Percentiles rank a stretch among this genome's conserved stretches.
phyloP scores from a whole-genome alignment of 2,797 vertebrate genomes.

The Intellagama lesueurii region DNA sequence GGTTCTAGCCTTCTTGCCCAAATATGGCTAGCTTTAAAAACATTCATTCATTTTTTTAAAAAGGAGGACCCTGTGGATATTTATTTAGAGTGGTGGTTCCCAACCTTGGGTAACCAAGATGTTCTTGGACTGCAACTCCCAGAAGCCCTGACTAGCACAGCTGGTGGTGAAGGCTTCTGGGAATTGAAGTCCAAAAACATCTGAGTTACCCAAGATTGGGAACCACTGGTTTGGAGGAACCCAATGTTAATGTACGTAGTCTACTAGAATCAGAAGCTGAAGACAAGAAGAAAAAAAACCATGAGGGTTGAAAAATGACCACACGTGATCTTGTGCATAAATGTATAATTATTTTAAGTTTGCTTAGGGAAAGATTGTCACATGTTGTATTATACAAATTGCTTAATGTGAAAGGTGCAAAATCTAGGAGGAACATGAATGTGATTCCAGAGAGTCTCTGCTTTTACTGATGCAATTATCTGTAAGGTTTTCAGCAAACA shows the following conservation, averaged over 20 bases:
- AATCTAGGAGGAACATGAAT: background rate
- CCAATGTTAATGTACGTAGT: too few species aligned
- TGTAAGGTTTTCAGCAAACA: background rate
- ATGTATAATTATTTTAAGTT: background rate
- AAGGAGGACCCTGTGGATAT: too few species aligned
- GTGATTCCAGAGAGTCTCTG: background rate
- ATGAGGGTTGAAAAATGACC: background rate
- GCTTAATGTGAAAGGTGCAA: background rate
- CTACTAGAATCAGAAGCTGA: background rate
- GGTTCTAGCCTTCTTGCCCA: background rate
- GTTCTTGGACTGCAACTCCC: too few species aligned
- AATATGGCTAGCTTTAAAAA: background rate
- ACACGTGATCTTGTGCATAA: background rate
- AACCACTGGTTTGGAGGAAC: too few species aligned
- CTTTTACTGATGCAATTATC: background rate
- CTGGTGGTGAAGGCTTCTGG: too few species aligned
- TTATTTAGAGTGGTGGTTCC: too few species aligned
- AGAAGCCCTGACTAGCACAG: too few species aligned
- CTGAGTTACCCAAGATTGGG: too few species aligned
- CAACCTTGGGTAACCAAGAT: too few species aligned
- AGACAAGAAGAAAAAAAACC: background rate
- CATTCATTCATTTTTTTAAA: too few species aligned
- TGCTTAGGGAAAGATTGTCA: background rate
- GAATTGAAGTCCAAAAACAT: too few species aligned
- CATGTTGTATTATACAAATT: background rate